Percentiles rank a stretch among this genome's conserved stretches.
Conservation (phyloP, 2,113 vertebrate genomes). For the Oreocharis arfaki region DNA sequence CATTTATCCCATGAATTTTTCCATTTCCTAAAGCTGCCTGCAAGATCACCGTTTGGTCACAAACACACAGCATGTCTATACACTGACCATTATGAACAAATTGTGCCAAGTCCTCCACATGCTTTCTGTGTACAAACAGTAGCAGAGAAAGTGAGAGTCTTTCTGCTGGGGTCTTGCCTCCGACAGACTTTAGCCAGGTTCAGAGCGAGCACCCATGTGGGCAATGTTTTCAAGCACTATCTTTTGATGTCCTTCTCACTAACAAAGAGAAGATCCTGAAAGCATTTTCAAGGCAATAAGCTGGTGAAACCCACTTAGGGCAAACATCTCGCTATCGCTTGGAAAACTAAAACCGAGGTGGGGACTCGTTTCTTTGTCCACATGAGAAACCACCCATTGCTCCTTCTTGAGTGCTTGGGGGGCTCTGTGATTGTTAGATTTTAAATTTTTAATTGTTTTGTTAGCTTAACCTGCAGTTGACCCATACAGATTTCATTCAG, state of each 20-base stretch:
- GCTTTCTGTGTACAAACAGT: not conserved
- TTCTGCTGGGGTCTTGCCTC: not conserved
- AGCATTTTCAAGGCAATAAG: not conserved
- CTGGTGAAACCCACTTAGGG: not conserved
- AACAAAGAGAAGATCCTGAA: not conserved
- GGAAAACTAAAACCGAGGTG: not conserved
- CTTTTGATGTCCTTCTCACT: not conserved
- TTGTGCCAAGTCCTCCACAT: not conserved
- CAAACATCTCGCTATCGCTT: not conserved
- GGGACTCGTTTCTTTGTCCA: not conserved
- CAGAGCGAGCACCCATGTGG: not conserved
- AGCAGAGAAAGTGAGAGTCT: not conserved
- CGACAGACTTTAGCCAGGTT: fast-evolving
- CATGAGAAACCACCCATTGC: constrained; percentile 12
- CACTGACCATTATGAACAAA: not conserved
- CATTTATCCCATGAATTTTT: not conserved
- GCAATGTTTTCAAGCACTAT: not conserved
- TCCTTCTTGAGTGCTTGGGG: constrained; percentile 27
- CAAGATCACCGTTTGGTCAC: not conserved
- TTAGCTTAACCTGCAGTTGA: constrained; percentile 77
- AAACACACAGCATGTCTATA: not conserved
- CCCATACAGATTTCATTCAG: constrained; percentile 69
- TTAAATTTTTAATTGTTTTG: constrained; percentile 76
- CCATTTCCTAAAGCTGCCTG: not conserved
- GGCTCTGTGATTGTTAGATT: constrained; percentile 52